These are phyloP conservation scores for Heliothis subflexa DNA, from an alignment of 1,140 invertebrate genomes.

Conservation along the genomic window DNA sequence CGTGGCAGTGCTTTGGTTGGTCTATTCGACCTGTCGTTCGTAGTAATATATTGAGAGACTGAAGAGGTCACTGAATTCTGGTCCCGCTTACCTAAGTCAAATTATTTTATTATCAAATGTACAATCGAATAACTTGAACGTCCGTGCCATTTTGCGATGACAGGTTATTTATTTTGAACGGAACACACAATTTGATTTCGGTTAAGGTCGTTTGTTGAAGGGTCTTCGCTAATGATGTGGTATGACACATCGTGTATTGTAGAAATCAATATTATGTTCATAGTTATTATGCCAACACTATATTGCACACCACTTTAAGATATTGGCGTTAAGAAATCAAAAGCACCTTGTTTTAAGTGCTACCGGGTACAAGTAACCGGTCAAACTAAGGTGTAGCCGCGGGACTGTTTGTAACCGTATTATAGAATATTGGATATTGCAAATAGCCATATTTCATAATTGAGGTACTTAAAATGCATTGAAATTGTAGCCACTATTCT, in stretches of 20 bases:
- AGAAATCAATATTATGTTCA: constrained; percentile 11
- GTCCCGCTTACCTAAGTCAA: constrained; percentile 24
- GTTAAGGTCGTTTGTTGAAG: constrained; percentile 48
- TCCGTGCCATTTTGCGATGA: constrained; percentile 63
- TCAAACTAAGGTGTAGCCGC: constrained; percentile 3
- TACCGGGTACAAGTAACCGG: constrained; percentile 28
- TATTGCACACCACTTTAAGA: constrained; percentile 15
- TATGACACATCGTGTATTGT: constrained; percentile 26
- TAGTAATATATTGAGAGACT: not conserved
- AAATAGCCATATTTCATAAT: constrained; percentile 1
- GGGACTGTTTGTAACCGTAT: not conserved
- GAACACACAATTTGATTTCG: constrained; percentile 54
- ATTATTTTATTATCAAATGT: constrained; percentile 67
- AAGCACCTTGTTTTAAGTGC: constrained; percentile 15
- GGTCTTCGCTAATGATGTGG: constrained; percentile 48
- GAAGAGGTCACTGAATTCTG: constrained; percentile 47
- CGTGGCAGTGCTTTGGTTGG: constrained; percentile 1
- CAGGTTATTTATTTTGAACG: constrained; percentile 69
- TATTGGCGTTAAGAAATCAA: constrained; percentile 27
- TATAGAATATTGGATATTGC: constrained; percentile 9
- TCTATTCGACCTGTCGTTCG: constrained; percentile 13
- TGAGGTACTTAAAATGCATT: not conserved
- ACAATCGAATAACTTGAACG: constrained; percentile 61
- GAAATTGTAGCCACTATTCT: not conserved
- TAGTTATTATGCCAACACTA: not conserved